These are phyloP conservation scores for Phrynocephalus vlangalii DNA, from an alignment of 2,797 vertebrate species.

Conservation along the genomic window DNA sequence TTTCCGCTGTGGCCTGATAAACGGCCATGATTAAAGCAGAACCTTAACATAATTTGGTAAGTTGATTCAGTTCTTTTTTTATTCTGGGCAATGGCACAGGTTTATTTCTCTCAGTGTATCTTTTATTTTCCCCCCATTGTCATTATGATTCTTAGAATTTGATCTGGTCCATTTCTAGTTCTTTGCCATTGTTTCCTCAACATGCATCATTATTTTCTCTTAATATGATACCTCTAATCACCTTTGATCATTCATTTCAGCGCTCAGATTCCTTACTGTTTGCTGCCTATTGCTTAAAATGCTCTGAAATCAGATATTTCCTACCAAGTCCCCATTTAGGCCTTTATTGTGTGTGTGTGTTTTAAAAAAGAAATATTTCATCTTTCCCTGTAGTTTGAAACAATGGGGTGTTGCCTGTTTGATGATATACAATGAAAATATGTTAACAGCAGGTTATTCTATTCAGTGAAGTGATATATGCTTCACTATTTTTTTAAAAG, in stretches of 20 bases:
- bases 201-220: conserved; percentile 67
- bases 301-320: conserved; percentile 62
- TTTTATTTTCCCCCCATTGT: conserved; percentile 67
- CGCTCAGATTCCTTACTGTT: conserved; percentile 67
- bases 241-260: conserved; percentile 68
- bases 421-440: conserved; percentile 57
- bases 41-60: conserved; percentile 46
- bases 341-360: conserved; percentile 48
- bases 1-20: neutral
- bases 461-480: conserved; percentile 46
- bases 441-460: conserved; percentile 65
- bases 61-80: conserved; percentile 26
- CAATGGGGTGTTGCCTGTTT: conserved; percentile 60
- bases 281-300: conserved; percentile 68
- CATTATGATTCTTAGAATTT: conserved; percentile 67
- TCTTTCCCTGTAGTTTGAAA: conserved; percentile 66
- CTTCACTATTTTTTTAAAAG: conserved; percentile 46
- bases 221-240: conserved; percentile 61
- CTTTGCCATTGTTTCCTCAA: conserved; percentile 68
- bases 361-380: neutral
- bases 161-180: conserved; percentile 64
- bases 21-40: conserved; percentile 1
- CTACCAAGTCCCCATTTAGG: conserved; percentile 62
- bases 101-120: conserved; percentile 51
- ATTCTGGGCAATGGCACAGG: conserved; percentile 37